These are phyloP conservation scores for Dasysyrphus albostriatus DNA, from an alignment of 2,888 invertebrate species.

Conservation along the genomic window DNA sequence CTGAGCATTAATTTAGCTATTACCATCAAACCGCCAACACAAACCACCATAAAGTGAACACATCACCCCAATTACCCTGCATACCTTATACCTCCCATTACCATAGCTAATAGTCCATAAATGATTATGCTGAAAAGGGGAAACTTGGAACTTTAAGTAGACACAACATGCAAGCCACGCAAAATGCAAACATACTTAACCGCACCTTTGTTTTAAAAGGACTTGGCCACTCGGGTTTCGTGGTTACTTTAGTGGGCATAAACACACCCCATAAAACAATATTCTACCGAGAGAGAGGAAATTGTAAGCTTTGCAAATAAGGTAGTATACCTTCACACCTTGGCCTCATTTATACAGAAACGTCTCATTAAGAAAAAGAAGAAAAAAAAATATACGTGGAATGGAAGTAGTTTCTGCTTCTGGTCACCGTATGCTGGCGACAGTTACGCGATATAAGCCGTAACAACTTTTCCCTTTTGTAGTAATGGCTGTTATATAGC, in stretches of 20 bases:
- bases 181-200: conserved; percentile 19
- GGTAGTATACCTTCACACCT: neutral
- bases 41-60: conserved; percentile 13
- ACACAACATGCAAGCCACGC: neutral
- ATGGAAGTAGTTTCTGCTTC: neutral
- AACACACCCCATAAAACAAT: conserved; percentile 26
- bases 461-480: neutral
- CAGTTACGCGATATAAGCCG: conserved; percentile 5
- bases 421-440: conserved; percentile 6
- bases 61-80: conserved; percentile 5
- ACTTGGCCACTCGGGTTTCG: neutral
- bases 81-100: neutral
- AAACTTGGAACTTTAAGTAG: neutral
- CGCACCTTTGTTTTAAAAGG: conserved; percentile 27
- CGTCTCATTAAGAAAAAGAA: conserved; percentile 3
- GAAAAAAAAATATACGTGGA: neutral
- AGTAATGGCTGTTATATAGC: neutral
- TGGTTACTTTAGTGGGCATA: conserved; percentile 9
- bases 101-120: conserved; percentile 3
- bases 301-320: conserved; percentile 9
- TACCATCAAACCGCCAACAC: neutral
- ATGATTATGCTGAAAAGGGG: neutral
- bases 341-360: conserved; percentile 2
- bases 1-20: neutral
- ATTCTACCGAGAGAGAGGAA: conserved; percentile 1